These are phyloP conservation scores for Netelia fuscicornis DNA, from an alignment of 2,888 invertebrate species.

Conservation along the genomic window DNA sequence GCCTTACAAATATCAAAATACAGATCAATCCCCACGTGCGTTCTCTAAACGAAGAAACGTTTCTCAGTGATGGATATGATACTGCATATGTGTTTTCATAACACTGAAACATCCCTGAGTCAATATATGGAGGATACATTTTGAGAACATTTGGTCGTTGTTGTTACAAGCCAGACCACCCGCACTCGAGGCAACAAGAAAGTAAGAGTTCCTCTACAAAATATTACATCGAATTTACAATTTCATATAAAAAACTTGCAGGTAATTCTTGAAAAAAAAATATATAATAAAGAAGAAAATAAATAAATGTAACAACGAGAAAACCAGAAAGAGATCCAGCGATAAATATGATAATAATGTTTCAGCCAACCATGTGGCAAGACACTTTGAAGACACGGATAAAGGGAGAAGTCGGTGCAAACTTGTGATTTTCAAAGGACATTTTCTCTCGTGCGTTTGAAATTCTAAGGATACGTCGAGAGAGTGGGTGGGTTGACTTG, in stretches of 20 bases:
- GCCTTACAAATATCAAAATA: background rate
- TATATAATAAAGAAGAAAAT: background rate
- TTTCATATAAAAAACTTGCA: background rate
- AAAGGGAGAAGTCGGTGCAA: no score
- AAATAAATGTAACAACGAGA: no score
- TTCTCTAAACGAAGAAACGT: constrained; percentile 5
- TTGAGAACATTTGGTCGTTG: constrained; percentile 76
- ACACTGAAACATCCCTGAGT: constrained; percentile 66
- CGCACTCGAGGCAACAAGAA: constrained; percentile 51
- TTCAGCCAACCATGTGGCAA: no score
- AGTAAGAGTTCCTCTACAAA: background rate
- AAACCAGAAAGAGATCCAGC: no score
- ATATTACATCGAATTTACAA: no score
- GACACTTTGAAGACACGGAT: no score
- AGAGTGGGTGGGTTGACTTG: constrained; percentile 26
- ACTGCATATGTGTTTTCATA: constrained; percentile 73
- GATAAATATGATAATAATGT: no score
- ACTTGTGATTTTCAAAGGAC: background rate
- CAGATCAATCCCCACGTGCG: background rate
- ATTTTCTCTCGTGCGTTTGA: constrained; percentile 8
- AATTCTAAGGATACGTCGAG: constrained; percentile 15
- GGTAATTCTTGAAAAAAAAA: background rate
- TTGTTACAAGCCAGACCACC: constrained; percentile 77
- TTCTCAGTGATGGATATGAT: constrained; percentile 48
- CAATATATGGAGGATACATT: constrained; percentile 72